Conservation (phyloP, 64 coral and sea anemone species). For the Pocillopora verrucosa region DNA sequence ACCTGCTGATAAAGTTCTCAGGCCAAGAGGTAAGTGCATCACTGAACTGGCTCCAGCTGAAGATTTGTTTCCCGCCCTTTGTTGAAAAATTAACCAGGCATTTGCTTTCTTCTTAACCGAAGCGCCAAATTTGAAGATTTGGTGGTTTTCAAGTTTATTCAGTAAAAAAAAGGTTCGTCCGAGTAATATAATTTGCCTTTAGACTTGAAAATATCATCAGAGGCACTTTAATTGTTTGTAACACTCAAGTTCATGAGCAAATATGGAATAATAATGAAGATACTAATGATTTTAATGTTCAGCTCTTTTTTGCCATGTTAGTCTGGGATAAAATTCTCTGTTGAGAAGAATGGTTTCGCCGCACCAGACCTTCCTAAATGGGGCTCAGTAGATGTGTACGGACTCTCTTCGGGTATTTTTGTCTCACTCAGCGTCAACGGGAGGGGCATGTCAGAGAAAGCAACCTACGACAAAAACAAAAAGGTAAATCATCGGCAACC, state of each 20-base stretch:
- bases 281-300: background rate
- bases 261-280: too few relatives aligned
- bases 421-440: background rate
- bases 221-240: too few relatives aligned
- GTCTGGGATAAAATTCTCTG: constrained; percentile 31
- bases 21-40: background rate
- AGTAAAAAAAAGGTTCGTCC: too few relatives aligned
- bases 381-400: constrained; percentile 42
- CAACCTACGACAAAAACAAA: constrained; percentile 4
- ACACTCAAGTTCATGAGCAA: too few relatives aligned
- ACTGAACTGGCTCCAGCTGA: background rate
- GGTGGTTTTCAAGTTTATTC: too few relatives aligned
- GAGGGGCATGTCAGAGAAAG: constrained; percentile 35
- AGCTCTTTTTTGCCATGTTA: background rate
- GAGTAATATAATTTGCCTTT: too few relatives aligned
- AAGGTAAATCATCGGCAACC: constrained; percentile 11
- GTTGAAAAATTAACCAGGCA: too few relatives aligned
- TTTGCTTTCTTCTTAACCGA: too few relatives aligned
- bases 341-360: constrained; percentile 29
- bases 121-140: too few relatives aligned
- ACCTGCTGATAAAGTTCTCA: constrained; percentile 37
- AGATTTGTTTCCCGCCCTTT: background rate
- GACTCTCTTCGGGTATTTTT: constrained; percentile 1
- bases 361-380: constrained; percentile 13
- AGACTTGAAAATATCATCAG: too few relatives aligned